These are phyloP conservation scores for Bathynomus jamesi DNA, from an alignment of 1,140 invertebrate species.

Conservation along the genomic window DNA sequence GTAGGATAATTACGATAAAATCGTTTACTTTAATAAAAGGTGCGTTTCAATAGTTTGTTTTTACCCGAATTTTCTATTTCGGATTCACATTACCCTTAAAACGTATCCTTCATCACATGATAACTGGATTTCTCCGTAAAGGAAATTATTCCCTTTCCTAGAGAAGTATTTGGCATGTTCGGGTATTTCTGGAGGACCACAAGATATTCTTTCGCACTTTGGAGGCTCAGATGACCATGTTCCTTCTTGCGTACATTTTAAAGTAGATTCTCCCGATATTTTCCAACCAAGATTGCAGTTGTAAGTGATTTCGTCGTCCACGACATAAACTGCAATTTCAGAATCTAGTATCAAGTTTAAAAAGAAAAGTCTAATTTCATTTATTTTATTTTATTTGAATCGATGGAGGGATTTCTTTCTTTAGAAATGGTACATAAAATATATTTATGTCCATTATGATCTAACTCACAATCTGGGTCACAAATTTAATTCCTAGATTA, in stretches of 20 bases:
- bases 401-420: no score
- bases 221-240: conserved; percentile 40
- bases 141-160: conserved; percentile 12
- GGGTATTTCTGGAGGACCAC: conserved; percentile 37
- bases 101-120: conserved; percentile 32
- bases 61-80: no score
- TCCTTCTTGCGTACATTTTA: conserved; percentile 40
- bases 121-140: conserved; percentile 31
- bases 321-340: conserved; percentile 2
- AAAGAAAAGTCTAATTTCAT: no score
- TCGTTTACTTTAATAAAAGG: no score
- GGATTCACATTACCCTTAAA: conserved; percentile 11
- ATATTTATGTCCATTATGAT: no score
- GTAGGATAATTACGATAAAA: no score
- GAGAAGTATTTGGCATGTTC: conserved; percentile 37
- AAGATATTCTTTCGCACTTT: conserved; percentile 40
- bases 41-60: no score
- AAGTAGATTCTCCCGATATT: conserved; percentile 32
- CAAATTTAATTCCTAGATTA: no score
- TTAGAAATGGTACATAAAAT: no score
- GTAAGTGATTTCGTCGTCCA: conserved; percentile 26
- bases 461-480: no score
- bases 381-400: no score
- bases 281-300: conserved; percentile 39
- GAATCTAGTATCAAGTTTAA: no score